Base-by-base conservation (phyloP, 1,140 invertebrate species). In the Dermatophagoides farinae region DNA sequence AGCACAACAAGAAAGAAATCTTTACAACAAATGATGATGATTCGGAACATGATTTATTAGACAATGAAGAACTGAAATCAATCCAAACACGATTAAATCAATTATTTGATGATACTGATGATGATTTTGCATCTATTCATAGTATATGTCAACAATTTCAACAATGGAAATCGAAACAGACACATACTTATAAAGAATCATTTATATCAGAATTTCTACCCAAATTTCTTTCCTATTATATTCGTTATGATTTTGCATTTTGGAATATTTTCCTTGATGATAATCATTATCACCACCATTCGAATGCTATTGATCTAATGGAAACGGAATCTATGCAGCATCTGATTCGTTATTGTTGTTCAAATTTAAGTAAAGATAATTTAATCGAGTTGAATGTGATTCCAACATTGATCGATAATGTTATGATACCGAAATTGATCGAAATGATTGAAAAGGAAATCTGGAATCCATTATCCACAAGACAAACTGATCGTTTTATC, bases 51-150 rank as follows among this genome's bases (percentile, higher is more conserved):
- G 16, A 38, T 6, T 18, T 23, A 20, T 54, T 38, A 11, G 18
- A 37, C n/a, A n/a, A n/a, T 22, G 52, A 58, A 58, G 14, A 47
- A 46, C 6, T 41, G 41, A 20, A 58, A 31, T 14, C 16, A 16
- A 38, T 61, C 10, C 11, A 61, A 8, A 5, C n/a, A 9, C 4
- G 61, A 23, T 14, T 41, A 10, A 9, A 22, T 14, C 1, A 40
- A 23, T 22, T 59, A 39, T 61, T 61, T 60, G 59, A 58, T 9
- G 59, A 61, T 37, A 37, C 53, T 31, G 20, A 20, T 16, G 59
- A 61, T n/a, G 55, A 61, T 16, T 61, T 62, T 41, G 31, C 59
- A 1, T 44, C 31, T 6, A 16, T 61, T 2, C 1, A 18, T 14
- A n/a, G 18, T 11, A 37, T 59, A 8, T 22, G 59, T 14, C 4